Conservation (phyloP, 2,113 vertebrate species). For the Triplophysa rosa region DNA sequence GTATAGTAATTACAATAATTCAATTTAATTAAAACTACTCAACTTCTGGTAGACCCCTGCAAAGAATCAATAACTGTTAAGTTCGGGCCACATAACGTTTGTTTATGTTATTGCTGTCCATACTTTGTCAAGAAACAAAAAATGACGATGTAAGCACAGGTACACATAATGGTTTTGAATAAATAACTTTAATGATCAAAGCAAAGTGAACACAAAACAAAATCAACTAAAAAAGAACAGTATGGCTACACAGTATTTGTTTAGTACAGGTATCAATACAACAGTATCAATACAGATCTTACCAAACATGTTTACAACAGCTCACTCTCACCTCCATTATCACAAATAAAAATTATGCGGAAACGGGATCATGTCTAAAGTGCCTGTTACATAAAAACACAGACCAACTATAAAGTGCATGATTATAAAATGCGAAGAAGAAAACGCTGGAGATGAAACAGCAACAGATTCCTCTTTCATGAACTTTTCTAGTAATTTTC, state of each 20-base stretch:
- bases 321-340: neutral
- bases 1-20: no score
- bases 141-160: neutral
- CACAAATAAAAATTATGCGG: neutral
- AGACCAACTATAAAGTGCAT: slow-evolving; percentile 48
- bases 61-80: no score
- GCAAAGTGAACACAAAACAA: slow-evolving; percentile 64
- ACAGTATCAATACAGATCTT: slow-evolving; percentile 25
- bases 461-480: neutral
- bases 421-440: slow-evolving; percentile 27
- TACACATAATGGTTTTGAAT: slow-evolving; percentile 20
- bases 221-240: slow-evolving; percentile 50
- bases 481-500: neutral
- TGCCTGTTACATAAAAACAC: slow-evolving; percentile 25
- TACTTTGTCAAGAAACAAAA: slow-evolving; percentile 4
- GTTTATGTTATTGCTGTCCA: no score
- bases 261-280: neutral
- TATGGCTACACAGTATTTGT: neutral
- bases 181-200: slow-evolving; percentile 54
- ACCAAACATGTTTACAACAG: slow-evolving; percentile 34
- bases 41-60: no score
- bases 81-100: no score
- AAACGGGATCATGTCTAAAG: slow-evolving; percentile 26
- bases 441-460: neutral
- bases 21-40: no score